phyloP scores from a whole-genome alignment of 2,797 vertebrate species.

The Columba guinea region DNA sequence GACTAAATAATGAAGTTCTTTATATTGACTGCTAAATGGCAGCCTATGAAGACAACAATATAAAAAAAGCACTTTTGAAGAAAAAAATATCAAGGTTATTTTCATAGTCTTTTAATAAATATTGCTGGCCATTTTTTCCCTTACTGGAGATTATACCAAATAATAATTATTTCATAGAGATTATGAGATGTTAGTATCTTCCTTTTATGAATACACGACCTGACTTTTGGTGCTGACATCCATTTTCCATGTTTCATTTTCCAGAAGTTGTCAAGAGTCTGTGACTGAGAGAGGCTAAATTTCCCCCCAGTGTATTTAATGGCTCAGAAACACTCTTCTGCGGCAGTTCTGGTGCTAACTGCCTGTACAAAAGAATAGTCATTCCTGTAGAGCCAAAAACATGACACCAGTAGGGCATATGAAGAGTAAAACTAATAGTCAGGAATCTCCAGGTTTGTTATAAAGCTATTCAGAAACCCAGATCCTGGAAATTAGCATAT shows the following conservation, averaged over 20 bases:
- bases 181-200: background rate
- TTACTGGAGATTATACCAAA: background rate
- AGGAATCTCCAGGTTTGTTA: background rate
- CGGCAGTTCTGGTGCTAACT: background rate
- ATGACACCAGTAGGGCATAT: background rate
- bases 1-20: background rate
- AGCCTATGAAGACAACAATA: background rate
- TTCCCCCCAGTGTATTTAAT: accelerated
- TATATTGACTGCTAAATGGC: background rate
- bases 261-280: background rate
- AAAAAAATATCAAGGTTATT: background rate
- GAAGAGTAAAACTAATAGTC: background rate
- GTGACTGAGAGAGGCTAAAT: background rate
- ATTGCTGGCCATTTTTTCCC: accelerated
- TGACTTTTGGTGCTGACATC: background rate
- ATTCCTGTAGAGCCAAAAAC: background rate
- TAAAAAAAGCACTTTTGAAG: background rate
- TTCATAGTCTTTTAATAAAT: background rate
- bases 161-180: background rate
- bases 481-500: background rate
- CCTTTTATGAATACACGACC: background rate
- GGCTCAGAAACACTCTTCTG: background rate
- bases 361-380: background rate
- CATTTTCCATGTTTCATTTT: background rate
- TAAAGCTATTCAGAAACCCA: background rate